Conservation (phyloP, 1,140 invertebrate species). For the Antheraea pernyi region DNA sequence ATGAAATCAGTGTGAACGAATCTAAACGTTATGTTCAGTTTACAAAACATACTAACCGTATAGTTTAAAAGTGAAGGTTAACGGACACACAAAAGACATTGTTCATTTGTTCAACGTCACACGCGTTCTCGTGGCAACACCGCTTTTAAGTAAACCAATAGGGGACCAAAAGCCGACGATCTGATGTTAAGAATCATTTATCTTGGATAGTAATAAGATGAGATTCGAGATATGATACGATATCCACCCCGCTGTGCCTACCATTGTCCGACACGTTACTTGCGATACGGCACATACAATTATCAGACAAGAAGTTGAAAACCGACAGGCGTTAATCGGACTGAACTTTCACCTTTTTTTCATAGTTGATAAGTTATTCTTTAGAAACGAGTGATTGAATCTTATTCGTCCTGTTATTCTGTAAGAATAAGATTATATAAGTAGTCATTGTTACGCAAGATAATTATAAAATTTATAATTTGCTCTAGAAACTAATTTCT, state of each 20-base stretch:
- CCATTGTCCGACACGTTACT: slow-evolving; percentile 43
- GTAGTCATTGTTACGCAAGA: background rate
- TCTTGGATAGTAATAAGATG: slow-evolving; percentile 39
- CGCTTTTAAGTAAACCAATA: slow-evolving; percentile 51
- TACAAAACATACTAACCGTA: background rate
- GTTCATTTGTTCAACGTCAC: slow-evolving; percentile 59
- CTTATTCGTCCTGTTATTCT: background rate
- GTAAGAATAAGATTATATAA: background rate
- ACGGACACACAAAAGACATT: slow-evolving; percentile 49
- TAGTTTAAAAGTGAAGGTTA: slow-evolving; percentile 28
- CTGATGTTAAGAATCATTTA: slow-evolving; percentile 44
- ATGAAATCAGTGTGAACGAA: slow-evolving; percentile 1
- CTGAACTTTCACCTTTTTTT: slow-evolving; percentile 35
- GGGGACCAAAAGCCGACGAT: slow-evolving; percentile 20
- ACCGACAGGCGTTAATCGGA: slow-evolving; percentile 37
- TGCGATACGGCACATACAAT: slow-evolving; percentile 25
- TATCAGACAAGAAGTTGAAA: slow-evolving; percentile 31
- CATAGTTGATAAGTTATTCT: slow-evolving; percentile 21
- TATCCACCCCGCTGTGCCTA: slow-evolving; percentile 31
- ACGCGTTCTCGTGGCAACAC: slow-evolving; percentile 22
- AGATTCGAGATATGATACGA: slow-evolving; percentile 47
- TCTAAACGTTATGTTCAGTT: background rate
- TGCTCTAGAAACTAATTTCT: no score
- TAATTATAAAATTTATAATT: background rate
- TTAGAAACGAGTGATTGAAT: slow-evolving; percentile 18